Percentiles rank a stretch among this genome's conserved stretches.
Conservation (phyloP, 2,888 invertebrate species). For the Dryadula phaetusa region DNA sequence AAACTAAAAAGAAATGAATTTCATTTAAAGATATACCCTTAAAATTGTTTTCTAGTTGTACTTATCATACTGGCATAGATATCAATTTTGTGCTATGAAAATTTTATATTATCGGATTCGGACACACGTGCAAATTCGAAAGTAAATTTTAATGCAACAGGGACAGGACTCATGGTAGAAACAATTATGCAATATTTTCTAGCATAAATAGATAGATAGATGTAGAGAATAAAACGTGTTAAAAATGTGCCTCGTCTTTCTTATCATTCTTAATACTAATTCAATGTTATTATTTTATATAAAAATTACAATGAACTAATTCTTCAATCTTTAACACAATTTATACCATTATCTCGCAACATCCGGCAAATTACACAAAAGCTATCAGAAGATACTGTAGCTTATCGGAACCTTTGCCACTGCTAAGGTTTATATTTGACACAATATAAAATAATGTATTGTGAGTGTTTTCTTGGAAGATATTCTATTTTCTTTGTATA, state of each 20-base stretch:
- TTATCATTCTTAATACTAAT: constrained; percentile 9
- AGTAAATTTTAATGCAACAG: no score
- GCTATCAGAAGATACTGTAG: constrained; percentile 59
- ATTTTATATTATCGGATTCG: no score
- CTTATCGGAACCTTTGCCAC: constrained; percentile 74
- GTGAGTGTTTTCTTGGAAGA: constrained; percentile 16
- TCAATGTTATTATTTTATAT: constrained; percentile 6
- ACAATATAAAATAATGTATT: constrained; percentile 53
- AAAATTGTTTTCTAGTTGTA: no score
- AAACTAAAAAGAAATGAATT: no score
- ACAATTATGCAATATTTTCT: no score
- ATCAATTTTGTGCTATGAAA: no score
- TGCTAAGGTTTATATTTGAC: constrained; percentile 51
- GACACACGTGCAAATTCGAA: no score
- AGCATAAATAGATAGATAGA: background rate
- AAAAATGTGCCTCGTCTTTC: background rate
- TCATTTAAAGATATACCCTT: no score
- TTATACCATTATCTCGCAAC: constrained; percentile 61
- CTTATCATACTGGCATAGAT: no score
- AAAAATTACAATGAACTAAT: constrained; percentile 37
- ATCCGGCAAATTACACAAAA: constrained; percentile 76
- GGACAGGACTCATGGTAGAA: no score
- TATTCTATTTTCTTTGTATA: background rate
- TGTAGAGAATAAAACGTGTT: background rate
- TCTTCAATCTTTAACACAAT: constrained; percentile 48